These are phyloP conservation scores for Anorthoa munda DNA, from an alignment of 2,888 invertebrate species.

Conservation along the genomic window DNA sequence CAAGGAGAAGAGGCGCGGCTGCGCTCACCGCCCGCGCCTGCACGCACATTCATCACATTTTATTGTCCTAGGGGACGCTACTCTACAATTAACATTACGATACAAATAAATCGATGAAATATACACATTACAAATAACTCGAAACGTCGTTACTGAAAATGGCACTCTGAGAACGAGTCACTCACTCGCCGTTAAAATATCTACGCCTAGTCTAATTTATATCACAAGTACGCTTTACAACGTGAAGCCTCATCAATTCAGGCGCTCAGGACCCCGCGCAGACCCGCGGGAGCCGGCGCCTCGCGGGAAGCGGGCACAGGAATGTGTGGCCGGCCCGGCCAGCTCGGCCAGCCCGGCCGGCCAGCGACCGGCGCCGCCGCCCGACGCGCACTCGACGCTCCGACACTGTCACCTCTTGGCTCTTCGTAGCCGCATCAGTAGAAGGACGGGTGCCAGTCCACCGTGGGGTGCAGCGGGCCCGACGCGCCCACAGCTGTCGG, in stretches of 20 bases:
- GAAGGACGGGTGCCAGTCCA: conserved; percentile 91
- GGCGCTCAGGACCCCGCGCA: conserved; percentile 65
- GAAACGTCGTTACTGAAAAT: conserved; percentile 83
- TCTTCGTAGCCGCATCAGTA: conserved; percentile 84
- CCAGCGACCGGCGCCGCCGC: conserved; percentile 42
- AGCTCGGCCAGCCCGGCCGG: conserved; percentile 48
- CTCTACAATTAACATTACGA: conserved; percentile 75
- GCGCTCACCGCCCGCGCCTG: conserved; percentile 61
- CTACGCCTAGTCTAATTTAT: conserved; percentile 87
- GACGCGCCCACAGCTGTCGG: conserved; percentile 79
- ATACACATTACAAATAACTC: conserved; percentile 76
- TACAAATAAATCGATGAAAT: conserved; percentile 77
- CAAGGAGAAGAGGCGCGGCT: conserved; percentile 62
- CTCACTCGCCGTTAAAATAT: conserved; percentile 79
- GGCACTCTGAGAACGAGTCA: conserved; percentile 87
- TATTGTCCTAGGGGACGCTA: conserved; percentile 84
- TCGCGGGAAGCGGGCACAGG: conserved; percentile 56
- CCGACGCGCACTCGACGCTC: conserved; percentile 64
- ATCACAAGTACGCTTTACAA: conserved; percentile 89
- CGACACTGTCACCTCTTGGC: conserved; percentile 65
- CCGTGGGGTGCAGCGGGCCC: conserved; percentile 82
- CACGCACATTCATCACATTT: conserved; percentile 71
- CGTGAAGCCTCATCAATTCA: conserved; percentile 83
- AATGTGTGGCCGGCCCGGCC: conserved; percentile 34
- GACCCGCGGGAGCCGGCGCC: conserved; percentile 51